Evolutionary conservation across 2,797 vertebrate genomes (phyloP), one percentile per base, ranked within the genome.

Genomic region (Syndactyla subalaris): DNA sequence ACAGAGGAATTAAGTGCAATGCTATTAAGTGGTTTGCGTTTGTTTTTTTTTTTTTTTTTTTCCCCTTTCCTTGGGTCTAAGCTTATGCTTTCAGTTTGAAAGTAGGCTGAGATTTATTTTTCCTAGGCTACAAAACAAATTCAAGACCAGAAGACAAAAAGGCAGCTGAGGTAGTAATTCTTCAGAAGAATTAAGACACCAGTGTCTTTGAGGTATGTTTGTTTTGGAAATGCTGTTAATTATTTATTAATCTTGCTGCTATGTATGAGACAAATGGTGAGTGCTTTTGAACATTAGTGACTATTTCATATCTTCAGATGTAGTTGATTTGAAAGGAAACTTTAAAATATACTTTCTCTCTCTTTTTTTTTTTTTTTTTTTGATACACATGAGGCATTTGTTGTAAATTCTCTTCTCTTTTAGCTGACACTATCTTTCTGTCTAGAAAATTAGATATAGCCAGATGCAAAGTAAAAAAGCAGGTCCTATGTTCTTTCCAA

Each of bases 1-100:
- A 96, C 70, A 81, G 54, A 82, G 38, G 92, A 97, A 97, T 98
- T 96, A 98, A 88, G 70, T 94, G 29, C 76, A 94, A 83, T 96
- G 45, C 63, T 97, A 93, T 97, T 96, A 97, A 82, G 62, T 58
- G 89, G 51, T n/a, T 54, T 16, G 2, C 1, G 2, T 7, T 18
- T 41, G 39, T 16, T n/a, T n/a, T n/a, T n/a, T n/a, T n/a, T n/a
- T n/a, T 22, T 22, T 68, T 27, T 9, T 17, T 9, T 17, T 10
- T 32, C 32, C 38, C 17, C 73, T 29, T 62, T 10, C 2, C 23
- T 75, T 67, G 77, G 9, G 46, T 95, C 36, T 93, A 71, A 34
- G n/a, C 78, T 93, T 92, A 84, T 51, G 62, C 18, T 93, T 96
- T 94, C 88, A 39, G 74, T 79, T 91, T 87, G 71, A 94, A 92